These are phyloP conservation scores for Enteromius afrohamiltoni DNA, from an alignment of 2,797 vertebrate genomes.

Conservation along the genomic window DNA sequence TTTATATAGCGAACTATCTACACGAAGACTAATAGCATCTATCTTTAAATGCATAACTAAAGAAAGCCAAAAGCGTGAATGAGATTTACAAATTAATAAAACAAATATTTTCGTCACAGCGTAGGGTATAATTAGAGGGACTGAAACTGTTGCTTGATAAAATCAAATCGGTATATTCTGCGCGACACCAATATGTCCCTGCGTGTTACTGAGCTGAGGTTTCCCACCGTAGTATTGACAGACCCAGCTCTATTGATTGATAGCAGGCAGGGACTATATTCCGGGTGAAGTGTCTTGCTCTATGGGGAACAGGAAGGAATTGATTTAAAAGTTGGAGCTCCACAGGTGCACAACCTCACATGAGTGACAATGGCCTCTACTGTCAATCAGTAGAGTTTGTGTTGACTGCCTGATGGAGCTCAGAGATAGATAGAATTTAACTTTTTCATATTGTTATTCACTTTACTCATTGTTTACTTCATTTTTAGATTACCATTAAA, in stretches of 20 bases:
- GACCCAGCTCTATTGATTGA: conserved; percentile 15
- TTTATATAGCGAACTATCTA: neutral
- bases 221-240: neutral
- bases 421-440: neutral
- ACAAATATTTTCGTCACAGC: neutral
- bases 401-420: neutral
- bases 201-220: neutral
- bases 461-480: neutral
- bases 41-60: neutral
- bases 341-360: neutral
- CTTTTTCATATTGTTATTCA: neutral
- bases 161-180: neutral
- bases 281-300: conserved; percentile 2
- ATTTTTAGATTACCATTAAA: neutral
- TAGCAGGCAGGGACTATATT: neutral
- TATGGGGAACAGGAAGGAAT: neutral
- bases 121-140: neutral
- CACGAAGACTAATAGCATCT: neutral
- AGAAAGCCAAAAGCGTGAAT: neutral
- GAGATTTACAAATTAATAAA: neutral
- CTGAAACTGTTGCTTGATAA: neutral
- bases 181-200: neutral
- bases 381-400: neutral
- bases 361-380: conserved; percentile 5
- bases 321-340: neutral